Evolutionary conservation across 2,888 invertebrate genomes (phyloP), one percentile per base, ranked within the genome.

Genomic region (Hyppa rectilinea): DNA sequence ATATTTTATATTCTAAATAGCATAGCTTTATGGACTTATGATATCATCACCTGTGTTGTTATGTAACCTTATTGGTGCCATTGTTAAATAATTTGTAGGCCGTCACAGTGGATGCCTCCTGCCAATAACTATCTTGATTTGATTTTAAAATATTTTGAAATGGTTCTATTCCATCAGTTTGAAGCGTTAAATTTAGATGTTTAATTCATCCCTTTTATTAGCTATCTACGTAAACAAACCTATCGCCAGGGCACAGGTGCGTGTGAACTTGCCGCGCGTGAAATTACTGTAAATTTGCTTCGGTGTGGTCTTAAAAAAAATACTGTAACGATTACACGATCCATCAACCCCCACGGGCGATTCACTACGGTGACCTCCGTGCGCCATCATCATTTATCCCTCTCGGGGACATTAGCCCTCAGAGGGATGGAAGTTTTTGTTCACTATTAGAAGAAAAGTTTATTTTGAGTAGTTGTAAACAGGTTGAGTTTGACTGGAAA

Each of bases 251-350:
- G 87, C 87, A 90, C 91, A 93, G 91, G 91, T 94, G 94, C 94
- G 95, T 95, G 94, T 93, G 94, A 94, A 93, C 92, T 86, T 89
- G 84, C 91, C 90, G 90, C 87, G 92, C 95, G 94, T 96, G 96
- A 96, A 96, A 95, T 96, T 91, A 91, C 89, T 91, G 93, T 93
- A 92, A 93, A 93, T 93, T 93, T 92, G 91, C 92, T 91, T 89
- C 95, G 94, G 96, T 96, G 96, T 96, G 96, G 95, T 95, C 95
- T 91, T 85, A 89, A 87, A 92, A 73, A 93, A 94, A 93, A 92
- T 82, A 71, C 85, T 90, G 89, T 91, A 88, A 91, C 92, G 91
- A 93, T 95, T 93, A 93, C 93, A 93, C 92, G 91, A 93, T 88
- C 90, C 91, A 93, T 94, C 94, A 92, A 94, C 95, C 95, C 95